Evolutionary conservation across 2,797 vertebrate genomes (phyloP).

Genomic region (Petrocephalus sullivani): DNA sequence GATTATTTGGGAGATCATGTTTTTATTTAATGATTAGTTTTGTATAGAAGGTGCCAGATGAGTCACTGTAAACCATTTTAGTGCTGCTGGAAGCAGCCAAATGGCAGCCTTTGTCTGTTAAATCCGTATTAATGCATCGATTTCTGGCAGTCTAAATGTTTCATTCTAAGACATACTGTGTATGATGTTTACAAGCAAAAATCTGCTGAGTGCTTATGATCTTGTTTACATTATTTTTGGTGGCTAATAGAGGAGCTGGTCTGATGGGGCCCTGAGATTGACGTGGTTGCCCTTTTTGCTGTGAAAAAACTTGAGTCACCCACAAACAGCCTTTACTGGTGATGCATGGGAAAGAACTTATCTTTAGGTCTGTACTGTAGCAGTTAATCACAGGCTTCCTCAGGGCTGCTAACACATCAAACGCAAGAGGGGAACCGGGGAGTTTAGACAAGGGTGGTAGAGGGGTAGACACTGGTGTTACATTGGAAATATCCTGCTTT

Average conservation of each 20-base stretch:
- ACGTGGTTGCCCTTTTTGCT: slow-evolving; percentile 37
- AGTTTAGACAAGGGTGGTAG: background rate
- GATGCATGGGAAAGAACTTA: slow-evolving; percentile 36
- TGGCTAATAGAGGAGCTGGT: slow-evolving; percentile 42
- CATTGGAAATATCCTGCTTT: slow-evolving; percentile 62
- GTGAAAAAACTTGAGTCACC: slow-evolving; percentile 41
- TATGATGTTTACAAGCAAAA: background rate
- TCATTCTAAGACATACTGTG: background rate
- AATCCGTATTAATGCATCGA: background rate
- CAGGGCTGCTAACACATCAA: slow-evolving; percentile 22
- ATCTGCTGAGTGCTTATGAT: background rate
- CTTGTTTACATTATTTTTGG: slow-evolving; percentile 17
- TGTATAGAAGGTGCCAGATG: background rate
- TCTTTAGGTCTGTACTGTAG: slow-evolving; percentile 30
- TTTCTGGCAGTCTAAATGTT: slow-evolving; percentile 2
- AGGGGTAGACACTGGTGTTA: slow-evolving; percentile 31
- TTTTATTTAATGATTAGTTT: background rate
- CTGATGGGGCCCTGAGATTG: slow-evolving; percentile 33
- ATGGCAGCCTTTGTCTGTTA: background rate
- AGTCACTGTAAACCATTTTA: slow-evolving; percentile 12
- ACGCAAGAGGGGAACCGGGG: background rate
- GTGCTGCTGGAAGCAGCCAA: background rate
- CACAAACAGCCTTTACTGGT: background rate
- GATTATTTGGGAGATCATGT: background rate
- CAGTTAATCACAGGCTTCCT: slow-evolving; percentile 26